Base-by-base conservation (phyloP, 1,140 invertebrate genomes). In the Leptinotarsa defecta region DNA sequence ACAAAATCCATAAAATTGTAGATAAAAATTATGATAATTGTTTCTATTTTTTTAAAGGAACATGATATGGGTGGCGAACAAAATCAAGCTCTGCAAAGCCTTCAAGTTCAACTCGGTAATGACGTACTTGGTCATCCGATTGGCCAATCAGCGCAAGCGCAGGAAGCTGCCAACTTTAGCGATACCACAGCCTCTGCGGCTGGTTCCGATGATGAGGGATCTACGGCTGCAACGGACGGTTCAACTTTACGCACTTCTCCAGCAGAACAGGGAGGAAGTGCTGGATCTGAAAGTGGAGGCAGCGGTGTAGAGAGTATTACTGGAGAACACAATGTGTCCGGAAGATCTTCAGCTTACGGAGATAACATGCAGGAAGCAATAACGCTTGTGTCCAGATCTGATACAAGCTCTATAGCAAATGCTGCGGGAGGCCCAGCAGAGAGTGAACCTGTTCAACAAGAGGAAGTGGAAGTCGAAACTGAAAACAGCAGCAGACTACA, bases 221-320 rank as follows among this genome's bases (percentile, higher is more conserved):
- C 94, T 76, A 97, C 95, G 68, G 95, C 95, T 48, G 96, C 95
- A 4, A 97, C 95, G 3, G 96, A 97, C 86, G 95, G 95, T 48
- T 96, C 94, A 64, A 96, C 95, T 2, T 87, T 97, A 68, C 90
- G 95, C 77, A 97, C 95, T 15, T 97, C 95, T 0, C 95, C 95
- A 1, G 94, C 94, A 3, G 94, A 95, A 84, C 92, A 93, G 85
- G 90, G 89, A 78, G 92, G 93, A 73, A 93, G 92, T 74, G 91
- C 89, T 11, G 92, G 92, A 52, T 95, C 94, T 52, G 95, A 96
- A 84, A 95, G 94, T 86, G 94, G 94, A 62, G 94, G 94, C 70
- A 96, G 95, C 85, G 95, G 93, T 61, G 94, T 94, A 62, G 95
- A 96, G 82, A 96, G 94, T 81, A 95, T 96, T 78, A 95, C 94